Base-by-base conservation (phyloP, 37 sponge, comb jelly and placozoan species). In the Theonella swinhoei region DNA sequence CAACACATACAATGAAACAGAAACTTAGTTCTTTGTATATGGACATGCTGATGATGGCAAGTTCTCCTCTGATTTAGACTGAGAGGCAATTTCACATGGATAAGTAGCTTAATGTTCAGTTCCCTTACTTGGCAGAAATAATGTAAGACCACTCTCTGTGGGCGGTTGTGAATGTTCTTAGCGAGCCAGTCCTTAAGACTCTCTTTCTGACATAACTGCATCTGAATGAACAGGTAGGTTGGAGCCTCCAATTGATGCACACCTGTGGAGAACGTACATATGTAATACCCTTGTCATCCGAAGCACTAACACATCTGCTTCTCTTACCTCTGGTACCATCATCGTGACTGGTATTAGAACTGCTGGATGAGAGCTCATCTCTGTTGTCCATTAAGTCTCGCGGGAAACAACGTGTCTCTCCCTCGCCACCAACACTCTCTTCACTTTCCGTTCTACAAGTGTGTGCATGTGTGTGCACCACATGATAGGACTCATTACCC, bases 141-240 rank as follows among this genome's bases (percentile, higher is more conserved):
- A 35, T 69, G 20, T 65, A 89, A 35, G 28, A 89, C 82, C 2
- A 28, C 83, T 39, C 63, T 80, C 24, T 54, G 61, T 1, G 35
- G 11, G 7, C 90, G 62, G 23, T 75, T 77, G 37, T 31, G 39
- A 19, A 63, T 69, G 64, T 87, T 82, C 1, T n/a, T 30, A 4
- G 25, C 61, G 36, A 97, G 84, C 97, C 97, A 97, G 26, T 94
- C 90, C 43, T 87, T 89, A 33, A 97, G 88, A 42, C 87, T 97
- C 64, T 93, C 86, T 39, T 91, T 92, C 41, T 72, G 70, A 76
- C 97, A 97, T n/a, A 97, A 81, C 72, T 97, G 89, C 94, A 94
- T 97, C 79, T 97, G 97, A 29, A 97, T 97, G 90, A 82, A 97
- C 5, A 97, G 83, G 70, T 72, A 89, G 2, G 89, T 80, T 0